A percentile compares a stretch with the other conserved stretches of the same genome.
These are phyloP conservation scores for Heliconius cydno DNA, from an alignment of 2,888 invertebrate species.

Conservation along the genomic window DNA sequence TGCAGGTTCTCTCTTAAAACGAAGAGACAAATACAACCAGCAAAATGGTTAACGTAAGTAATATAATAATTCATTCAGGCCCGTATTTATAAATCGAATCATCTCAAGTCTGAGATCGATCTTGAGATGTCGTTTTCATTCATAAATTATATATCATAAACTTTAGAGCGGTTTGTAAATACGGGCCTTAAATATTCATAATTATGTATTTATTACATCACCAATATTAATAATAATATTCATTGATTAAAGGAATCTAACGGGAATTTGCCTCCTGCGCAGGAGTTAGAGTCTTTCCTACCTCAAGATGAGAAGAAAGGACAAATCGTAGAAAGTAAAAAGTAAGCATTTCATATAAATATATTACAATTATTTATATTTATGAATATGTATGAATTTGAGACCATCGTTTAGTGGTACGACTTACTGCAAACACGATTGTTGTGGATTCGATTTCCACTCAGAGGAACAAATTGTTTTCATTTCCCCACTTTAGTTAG, in stretches of 20 bases:
- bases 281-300: slow-evolving; percentile 92
- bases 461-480: not conserved
- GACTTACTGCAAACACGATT: not conserved
- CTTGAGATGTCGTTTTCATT: no score
- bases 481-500: no score
- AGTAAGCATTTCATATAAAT: slow-evolving; percentile 65
- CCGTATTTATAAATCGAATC: not conserved
- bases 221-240: not conserved
- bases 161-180: no score
- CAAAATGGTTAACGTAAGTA: slow-evolving; percentile 51
- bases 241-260: slow-evolving; percentile 67
- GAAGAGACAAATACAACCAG: not conserved
- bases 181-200: not conserved
- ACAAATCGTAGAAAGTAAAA: slow-evolving; percentile 70
- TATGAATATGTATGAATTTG: not conserved
- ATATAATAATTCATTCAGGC: not conserved
- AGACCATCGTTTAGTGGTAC: not conserved
- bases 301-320: slow-evolving; percentile 87
- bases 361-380: not conserved
- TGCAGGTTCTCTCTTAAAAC: slow-evolving; percentile 30
- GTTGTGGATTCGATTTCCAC: no score
- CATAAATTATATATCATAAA: no score
- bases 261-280: slow-evolving; percentile 76
- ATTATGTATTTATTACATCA: not conserved
- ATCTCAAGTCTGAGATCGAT: no score